Evolutionary conservation across 2,888 invertebrate species (phyloP), one percentile per base, ranked within the genome.

Genomic region (Cloeon dipterum): DNA sequence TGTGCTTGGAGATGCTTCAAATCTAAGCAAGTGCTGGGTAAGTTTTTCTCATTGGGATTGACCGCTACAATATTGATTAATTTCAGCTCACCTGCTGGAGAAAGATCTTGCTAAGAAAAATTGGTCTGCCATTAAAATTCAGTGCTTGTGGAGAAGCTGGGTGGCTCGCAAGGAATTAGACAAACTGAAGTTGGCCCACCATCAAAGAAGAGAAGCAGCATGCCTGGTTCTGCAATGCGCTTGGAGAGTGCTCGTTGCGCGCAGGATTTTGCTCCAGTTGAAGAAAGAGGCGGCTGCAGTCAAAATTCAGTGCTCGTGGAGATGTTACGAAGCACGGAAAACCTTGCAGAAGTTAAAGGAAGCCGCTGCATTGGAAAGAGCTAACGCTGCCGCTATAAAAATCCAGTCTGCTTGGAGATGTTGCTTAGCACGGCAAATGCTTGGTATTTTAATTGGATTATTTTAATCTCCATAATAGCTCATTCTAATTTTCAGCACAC

Each of bases 291-390:
- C n/a, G n/a, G 41, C 48, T 2, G 42, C 42, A 4, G 29, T 46
- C 4, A 44, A 40, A 32, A 46, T 54, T 37, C 53, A 54, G 35
- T 21, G 41, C 1, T 5, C n/a, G 7, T 29, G 29, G 29, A n/a
- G 29, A 7, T 8, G 29, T 16, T 29, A 14, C n/a, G 5, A n/a
- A 7, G 29, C 29, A 8, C 29, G n/a, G n/a, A 5, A 14, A 11
- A 5, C 7, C n/a, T 29, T 29, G 5, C 7, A 7, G 5, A 5
- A 29, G n/a, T 29, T 29, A n/a, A 5, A 29, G 16, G 16, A 11
- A 7, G 29, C 5, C n/a, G n/a, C n/a, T 29, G 7, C 29, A 7
- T 7, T 29, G 14, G n/a, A 14, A 5, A 29, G 16, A 16, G 5
- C 7, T 5, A n/a, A 29, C n/a, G 5, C 7, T 11, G 29, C 29